Evolutionary conservation across 1,140 invertebrate genomes (phyloP).

Genomic region (Adelges cooleyi): DNA sequence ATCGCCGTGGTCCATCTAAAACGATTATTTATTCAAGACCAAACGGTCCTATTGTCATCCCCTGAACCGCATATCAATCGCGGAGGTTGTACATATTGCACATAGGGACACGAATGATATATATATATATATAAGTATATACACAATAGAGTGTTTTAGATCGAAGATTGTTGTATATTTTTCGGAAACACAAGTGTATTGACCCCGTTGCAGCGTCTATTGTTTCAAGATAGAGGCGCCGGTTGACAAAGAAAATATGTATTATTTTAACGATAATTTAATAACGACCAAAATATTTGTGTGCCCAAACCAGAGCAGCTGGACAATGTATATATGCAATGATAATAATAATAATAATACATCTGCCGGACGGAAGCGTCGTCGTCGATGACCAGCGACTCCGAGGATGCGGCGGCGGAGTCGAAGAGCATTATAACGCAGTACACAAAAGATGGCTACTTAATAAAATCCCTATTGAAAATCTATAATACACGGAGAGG

Average conservation of each 20-base stretch:
- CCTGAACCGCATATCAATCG: not conserved
- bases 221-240: too few species aligned
- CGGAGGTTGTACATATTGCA: not conserved
- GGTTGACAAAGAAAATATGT: too few species aligned
- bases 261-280: too few species aligned
- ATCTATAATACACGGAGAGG: not conserved
- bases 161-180: too few species aligned
- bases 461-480: constrained; percentile 26
- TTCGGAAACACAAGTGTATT: too few species aligned
- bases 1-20: not conserved
- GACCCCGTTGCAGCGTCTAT: too few species aligned
- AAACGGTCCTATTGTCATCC: not conserved
- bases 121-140: too few species aligned
- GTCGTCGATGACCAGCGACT: constrained; percentile 21
- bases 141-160: too few species aligned
- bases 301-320: too few species aligned
- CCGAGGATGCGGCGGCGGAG: not conserved
- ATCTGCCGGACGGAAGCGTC: constrained; percentile 28
- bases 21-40: constrained; percentile 8
- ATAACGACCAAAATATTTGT: too few species aligned
- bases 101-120: constrained; percentile 6
- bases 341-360: too few species aligned
- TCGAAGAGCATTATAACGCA: not conserved
- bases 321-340: not conserved
- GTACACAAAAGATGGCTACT: constrained; percentile 22